Evolutionary conservation across 2,797 vertebrate species (phyloP).

Genomic region (Microcaecilia unicolor): DNA sequence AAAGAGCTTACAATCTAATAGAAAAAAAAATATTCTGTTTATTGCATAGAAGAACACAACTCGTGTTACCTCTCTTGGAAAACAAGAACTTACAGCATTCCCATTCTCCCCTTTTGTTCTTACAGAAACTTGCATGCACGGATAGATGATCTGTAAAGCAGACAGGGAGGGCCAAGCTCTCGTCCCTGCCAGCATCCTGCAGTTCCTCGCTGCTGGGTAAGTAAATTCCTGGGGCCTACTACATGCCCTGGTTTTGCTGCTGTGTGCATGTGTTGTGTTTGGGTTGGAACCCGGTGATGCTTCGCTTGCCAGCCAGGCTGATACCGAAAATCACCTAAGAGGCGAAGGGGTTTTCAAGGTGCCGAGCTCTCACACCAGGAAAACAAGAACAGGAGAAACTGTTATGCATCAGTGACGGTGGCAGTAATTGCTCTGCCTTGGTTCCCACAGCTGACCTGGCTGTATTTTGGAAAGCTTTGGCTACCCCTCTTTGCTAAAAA

Average conservation of each 20-base stretch:
- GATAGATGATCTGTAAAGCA: no score
- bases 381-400: background rate
- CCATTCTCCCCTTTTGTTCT: no score
- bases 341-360: background rate
- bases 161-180: background rate
- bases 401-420: background rate
- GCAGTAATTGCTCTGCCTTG: background rate
- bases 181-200: slow-evolving; percentile 23
- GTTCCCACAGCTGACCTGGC: background rate
- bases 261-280: slow-evolving; percentile 22
- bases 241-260: no score
- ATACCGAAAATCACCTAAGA: background rate
- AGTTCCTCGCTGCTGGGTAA: slow-evolving; percentile 20
- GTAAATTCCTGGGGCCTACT: slow-evolving; percentile 15
- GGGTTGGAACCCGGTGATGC: slow-evolving; percentile 26
- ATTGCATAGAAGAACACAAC: no score
- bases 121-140: no score
- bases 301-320: slow-evolving; percentile 22
- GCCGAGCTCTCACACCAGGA: background rate
- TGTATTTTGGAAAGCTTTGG: no score
- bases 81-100: no score
- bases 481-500: no score
- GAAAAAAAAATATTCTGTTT: no score
- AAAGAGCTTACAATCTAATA: no score
- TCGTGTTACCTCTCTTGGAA: no score